Evolutionary conservation across 2,113 vertebrate species (phyloP).

Genomic region (Nycticebus coucang): DNA sequence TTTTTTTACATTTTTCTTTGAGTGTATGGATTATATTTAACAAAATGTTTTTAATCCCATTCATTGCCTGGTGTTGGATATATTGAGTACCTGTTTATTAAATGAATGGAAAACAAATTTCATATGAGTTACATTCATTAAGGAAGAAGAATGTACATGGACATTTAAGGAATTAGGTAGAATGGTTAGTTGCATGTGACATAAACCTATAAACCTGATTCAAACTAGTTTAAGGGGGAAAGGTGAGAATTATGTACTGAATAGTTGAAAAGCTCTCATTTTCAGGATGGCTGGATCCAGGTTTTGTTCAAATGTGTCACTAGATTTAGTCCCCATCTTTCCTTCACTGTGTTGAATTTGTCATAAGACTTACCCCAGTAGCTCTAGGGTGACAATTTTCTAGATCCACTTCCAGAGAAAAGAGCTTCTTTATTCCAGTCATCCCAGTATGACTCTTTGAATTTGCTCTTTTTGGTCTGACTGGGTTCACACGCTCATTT

Average conservation of each 20-base stretch:
- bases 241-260: not conserved
- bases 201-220: not conserved
- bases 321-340: not conserved
- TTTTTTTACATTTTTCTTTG: not conserved
- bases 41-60: not conserved
- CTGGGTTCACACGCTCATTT: constrained; percentile 8
- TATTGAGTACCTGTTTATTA: not conserved
- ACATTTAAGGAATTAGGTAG: constrained; percentile 39
- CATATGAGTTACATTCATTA: constrained; percentile 9
- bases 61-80: not conserved
- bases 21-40: not conserved
- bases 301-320: not conserved
- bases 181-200: constrained; percentile 38
- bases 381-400: not conserved
- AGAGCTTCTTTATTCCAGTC: constrained; percentile 45
- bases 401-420: constrained; percentile 52
- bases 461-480: constrained; percentile 60
- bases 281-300: not conserved
- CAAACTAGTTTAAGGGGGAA: not conserved
- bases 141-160: not conserved
- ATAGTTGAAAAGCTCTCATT: not conserved
- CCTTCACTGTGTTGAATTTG: not conserved
- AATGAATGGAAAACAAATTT: constrained; percentile 46
- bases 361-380: not conserved
- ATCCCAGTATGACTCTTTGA: constrained; percentile 37